Percentiles rank a stretch among this genome's conserved stretches.
phyloP scores from a whole-genome alignment of 37 sponge, comb jelly and placozoan species.

The Mnemiopsis leidyi region DNA sequence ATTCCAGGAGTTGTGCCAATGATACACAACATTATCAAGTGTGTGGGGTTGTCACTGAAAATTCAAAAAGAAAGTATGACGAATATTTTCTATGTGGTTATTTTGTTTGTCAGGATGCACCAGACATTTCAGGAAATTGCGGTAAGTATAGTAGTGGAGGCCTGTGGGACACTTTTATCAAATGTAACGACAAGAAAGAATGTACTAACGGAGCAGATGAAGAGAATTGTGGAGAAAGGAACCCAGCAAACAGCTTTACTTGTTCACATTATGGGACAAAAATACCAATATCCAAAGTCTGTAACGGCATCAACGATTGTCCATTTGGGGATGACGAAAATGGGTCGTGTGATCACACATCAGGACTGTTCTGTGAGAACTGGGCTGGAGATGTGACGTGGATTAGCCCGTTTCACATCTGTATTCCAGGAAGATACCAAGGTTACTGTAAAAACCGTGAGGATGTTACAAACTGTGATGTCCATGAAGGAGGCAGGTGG shows the following conservation, averaged over 20 bases:
- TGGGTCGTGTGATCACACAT: not conserved
- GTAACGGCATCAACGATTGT: not conserved
- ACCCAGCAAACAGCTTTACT: not conserved
- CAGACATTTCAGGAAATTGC: too few species aligned
- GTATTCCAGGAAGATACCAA: too few species aligned
- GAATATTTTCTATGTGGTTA: not conserved
- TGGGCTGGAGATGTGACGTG: not conserved
- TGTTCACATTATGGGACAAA: not conserved
- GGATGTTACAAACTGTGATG: not conserved
- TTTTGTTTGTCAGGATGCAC: not conserved
- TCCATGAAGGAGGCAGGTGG: not conserved
- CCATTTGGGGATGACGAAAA: not conserved
- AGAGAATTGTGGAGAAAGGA: not conserved
- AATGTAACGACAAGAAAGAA: not conserved
- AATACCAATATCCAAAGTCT: not conserved
- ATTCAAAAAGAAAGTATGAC: not conserved
- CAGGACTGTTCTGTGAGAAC: not conserved
- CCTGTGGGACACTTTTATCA: not conserved
- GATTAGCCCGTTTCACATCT: not conserved
- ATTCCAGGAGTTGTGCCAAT: not conserved
- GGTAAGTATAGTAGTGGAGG: not conserved
- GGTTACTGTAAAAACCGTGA: not conserved
- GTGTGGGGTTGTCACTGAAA: not conserved
- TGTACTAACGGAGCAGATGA: not conserved
- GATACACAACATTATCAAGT: not conserved